Percentiles rank a stretch among this genome's conserved stretches.
These are phyloP conservation scores for Sinhomidia bicolor DNA, from an alignment of 2,888 invertebrate genomes.

Conservation along the genomic window DNA sequence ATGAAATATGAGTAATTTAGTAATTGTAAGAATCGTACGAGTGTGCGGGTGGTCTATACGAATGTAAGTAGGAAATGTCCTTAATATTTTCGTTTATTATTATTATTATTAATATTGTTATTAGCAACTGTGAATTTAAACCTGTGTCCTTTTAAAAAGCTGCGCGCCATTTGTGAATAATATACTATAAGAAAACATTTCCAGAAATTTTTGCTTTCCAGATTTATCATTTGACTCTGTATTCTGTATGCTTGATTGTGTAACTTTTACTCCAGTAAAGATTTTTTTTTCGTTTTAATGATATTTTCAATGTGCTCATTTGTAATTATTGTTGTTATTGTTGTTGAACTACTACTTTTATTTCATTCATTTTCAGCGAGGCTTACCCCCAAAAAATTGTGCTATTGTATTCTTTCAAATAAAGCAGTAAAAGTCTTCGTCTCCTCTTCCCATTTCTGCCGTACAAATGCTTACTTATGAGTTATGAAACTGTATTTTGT, in stretches of 20 bases:
- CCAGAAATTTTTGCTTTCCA: not conserved
- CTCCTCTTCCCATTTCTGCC: no score
- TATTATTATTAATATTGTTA: no score
- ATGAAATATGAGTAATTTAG: not conserved
- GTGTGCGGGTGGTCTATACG: not conserved
- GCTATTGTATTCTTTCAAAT: not conserved
- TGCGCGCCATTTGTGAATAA: not conserved
- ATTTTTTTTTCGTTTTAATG: not conserved
- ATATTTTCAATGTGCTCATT: not conserved
- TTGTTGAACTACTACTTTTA: no score
- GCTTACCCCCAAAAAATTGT: no score
- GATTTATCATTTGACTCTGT: not conserved
- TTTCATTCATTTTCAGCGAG: no score
- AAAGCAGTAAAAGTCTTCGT: no score
- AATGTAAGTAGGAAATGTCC: not conserved
- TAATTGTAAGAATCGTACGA: not conserved
- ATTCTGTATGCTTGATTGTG: not conserved
- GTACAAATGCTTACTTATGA: conserved; percentile 1
- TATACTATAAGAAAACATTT: not conserved
- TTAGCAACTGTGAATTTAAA: conserved; percentile 38
- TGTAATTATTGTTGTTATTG: not conserved
- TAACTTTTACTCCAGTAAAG: conserved; percentile 11
- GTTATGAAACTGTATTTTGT: conserved; percentile 7
- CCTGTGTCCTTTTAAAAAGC: conserved; percentile 29
- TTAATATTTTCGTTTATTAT: not conserved